Evolutionary conservation across 2,797 vertebrate species (phyloP).

Genomic region (Bucorvus abyssinicus): DNA sequence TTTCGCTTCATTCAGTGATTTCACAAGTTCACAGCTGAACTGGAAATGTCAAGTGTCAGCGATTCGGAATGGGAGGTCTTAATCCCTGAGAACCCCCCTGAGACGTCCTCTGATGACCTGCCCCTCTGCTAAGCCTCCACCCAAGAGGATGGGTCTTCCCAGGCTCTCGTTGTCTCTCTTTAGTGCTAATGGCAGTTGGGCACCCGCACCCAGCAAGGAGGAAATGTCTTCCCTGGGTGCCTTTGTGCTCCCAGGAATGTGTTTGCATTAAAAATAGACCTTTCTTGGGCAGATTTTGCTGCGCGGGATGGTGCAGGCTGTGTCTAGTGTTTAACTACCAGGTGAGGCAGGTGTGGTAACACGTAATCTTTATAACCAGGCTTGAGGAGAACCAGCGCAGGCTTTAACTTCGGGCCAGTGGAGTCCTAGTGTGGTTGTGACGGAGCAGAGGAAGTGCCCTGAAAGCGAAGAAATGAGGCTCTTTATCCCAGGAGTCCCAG

Average conservation of each 20-base stretch:
- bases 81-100: neutral
- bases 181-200: neutral
- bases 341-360: neutral
- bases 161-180: neutral
- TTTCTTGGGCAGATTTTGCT: neutral
- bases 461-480: neutral
- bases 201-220: neutral
- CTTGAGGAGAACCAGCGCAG: neutral
- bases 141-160: neutral
- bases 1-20: neutral
- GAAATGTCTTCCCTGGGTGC: neutral
- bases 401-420: neutral
- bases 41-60: neutral
- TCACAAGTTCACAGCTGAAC: neutral
- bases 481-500: neutral
- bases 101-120: neutral
- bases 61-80: neutral
- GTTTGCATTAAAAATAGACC: neutral
- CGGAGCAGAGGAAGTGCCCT: neutral
- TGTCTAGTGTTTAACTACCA: neutral
- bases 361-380: neutral
- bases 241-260: neutral
- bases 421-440: neutral
- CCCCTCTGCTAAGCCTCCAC: neutral
- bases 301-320: neutral